Evolutionary conservation across 2,888 invertebrate species (phyloP), one percentile per base, ranked within the genome.

Genomic region (Incurvaria masculella): DNA sequence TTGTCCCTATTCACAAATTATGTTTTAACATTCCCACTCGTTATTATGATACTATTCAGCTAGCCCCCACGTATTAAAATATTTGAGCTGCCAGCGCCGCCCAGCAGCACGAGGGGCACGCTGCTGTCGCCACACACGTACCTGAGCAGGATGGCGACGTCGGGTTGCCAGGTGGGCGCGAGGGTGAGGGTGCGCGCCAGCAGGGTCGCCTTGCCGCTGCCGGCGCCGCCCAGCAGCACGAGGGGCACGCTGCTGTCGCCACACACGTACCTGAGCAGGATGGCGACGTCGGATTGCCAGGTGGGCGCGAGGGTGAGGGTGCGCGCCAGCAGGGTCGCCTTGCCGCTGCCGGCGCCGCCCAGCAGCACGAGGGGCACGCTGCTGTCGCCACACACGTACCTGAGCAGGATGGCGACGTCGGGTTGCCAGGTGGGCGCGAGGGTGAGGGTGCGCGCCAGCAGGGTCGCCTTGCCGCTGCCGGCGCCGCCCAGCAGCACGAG

Each of bases 391-490:
- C 74, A 76, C 52, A 89, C 80, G 58, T 89, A 89, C 49, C 87
- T 88, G 64, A 78, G 63, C 2, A 78, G 65, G 19, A 84, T 70
- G 23, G 81, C 80, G 4, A 84, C 73, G 61, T 87, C 87, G 1
- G 85, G 84, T 51, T 83, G 73, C 80, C 84, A 85, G 38, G 80
- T 68, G 44, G 84, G 83, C 49, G 86, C 83, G 44, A 83, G 80
- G 44, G 85, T 81, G 44, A 85, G 85, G 10, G 88, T 84, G 53
- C 88, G 81, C 1, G 93, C 89, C 33, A 91, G 79, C 5, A 92
- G 72, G 1, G 89, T 88, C 3, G 90, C 91, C 69, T 93, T 93
- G 1, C 93, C 93, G 65, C 89, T 88, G 11, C 93, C 93, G n/a
- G 85, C 82, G 21, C 86, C 83, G 0, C 92, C 93, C 51, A 88